phyloP scores from a whole-genome alignment of 2,797 vertebrate species.

The Echeneis naucrates region DNA sequence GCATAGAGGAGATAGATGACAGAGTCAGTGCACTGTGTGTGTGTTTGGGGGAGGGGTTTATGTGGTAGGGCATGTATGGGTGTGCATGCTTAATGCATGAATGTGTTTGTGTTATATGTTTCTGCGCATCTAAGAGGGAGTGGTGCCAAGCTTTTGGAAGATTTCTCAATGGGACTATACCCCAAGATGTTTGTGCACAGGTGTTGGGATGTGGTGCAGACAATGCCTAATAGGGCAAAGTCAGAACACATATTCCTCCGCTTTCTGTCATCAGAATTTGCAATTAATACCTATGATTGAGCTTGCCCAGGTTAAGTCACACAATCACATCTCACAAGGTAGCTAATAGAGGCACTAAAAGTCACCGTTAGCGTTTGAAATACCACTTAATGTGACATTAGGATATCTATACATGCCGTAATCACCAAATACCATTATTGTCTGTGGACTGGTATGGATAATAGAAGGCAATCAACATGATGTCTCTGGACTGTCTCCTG shows the following conservation, averaged over 20 bases:
- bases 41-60: constrained; percentile 46
- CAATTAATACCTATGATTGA: constrained; percentile 19
- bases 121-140: background rate
- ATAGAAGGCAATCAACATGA: constrained; percentile 60
- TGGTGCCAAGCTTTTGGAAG: constrained; percentile 31
- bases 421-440: constrained; percentile 45
- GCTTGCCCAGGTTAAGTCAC: constrained; percentile 4
- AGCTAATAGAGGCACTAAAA: background rate
- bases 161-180: constrained; percentile 13
- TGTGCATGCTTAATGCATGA: constrained; percentile 67
- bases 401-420: constrained; percentile 15
- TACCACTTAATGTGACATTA: background rate
- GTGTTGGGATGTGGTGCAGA: constrained; percentile 13
- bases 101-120: constrained; percentile 41
- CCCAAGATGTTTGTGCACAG: background rate
- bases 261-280: constrained; percentile 3
- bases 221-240: constrained; percentile 29
- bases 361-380: constrained; percentile 25
- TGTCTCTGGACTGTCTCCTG: constrained; percentile 69
- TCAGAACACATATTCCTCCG: constrained; percentile 23
- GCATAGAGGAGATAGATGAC: constrained; percentile 46
- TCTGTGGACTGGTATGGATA: constrained; percentile 45
- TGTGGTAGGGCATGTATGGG: constrained; percentile 34
- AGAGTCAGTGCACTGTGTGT: constrained; percentile 53
- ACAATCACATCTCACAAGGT: constrained; percentile 10